phyloP scores from a whole-genome alignment of 1,140 invertebrate genomes.

The Zaprionus gabonicus region DNA sequence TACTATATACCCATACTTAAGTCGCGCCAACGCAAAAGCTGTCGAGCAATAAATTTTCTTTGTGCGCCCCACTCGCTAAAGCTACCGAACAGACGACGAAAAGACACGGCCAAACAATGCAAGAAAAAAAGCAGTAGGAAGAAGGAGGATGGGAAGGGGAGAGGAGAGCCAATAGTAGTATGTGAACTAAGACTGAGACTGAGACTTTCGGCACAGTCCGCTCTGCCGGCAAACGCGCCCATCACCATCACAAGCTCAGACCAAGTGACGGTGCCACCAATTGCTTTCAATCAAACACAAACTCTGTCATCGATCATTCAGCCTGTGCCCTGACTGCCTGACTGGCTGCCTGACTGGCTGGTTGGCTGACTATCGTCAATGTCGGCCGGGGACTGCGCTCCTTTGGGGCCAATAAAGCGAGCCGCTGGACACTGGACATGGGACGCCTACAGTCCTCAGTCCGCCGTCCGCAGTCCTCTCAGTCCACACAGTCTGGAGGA shows the following conservation, averaged over 20 bases:
- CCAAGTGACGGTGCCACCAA: conserved; percentile 81
- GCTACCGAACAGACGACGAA: conserved; percentile 26
- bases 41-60: conserved; percentile 61
- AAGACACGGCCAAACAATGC: neutral
- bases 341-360: conserved; percentile 39
- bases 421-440: conserved; percentile 55
- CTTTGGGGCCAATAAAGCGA: conserved; percentile 77
- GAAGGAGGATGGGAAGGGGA: conserved; percentile 2
- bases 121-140: conserved; percentile 5
- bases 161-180: neutral
- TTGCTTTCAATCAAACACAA: conserved; percentile 83
- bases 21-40: conserved; percentile 50
- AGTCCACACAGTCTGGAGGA: conserved; percentile 25
- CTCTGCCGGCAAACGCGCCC: conserved; percentile 53
- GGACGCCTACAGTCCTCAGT: conserved; percentile 20
- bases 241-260: conserved; percentile 45
- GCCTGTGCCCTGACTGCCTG: conserved; percentile 46
- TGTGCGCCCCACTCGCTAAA: conserved; percentile 49
- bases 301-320: conserved; percentile 81
- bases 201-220: conserved; percentile 6
- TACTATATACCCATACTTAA: conserved; percentile 24
- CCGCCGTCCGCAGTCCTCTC: neutral
- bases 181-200: conserved; percentile 8
- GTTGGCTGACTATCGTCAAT: conserved; percentile 58
- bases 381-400: conserved; percentile 29